Base-by-base conservation (phyloP, 1,140 invertebrate genomes). In the Colletes latitarsis region DNA sequence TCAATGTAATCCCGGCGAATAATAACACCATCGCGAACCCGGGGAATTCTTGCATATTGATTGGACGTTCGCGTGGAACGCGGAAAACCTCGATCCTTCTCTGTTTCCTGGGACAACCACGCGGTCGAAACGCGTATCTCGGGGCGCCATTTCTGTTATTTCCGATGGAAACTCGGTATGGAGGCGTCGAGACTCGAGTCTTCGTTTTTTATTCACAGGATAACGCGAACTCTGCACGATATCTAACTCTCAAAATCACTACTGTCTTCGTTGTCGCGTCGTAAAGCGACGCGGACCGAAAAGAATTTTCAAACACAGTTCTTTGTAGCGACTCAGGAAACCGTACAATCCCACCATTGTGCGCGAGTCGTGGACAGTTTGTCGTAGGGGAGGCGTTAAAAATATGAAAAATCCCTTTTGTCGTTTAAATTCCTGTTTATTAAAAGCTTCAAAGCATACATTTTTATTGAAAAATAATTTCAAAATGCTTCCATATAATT, bases 1-100 rank as follows among this genome's bases (percentile, higher is more conserved):
- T 79, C 77, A 79, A 79, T 73, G 70, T 73, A 57, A 79, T 79
- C 66, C 21, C 15, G 6, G 70, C 5, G 77, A 57, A 79, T 79
- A 79, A 79, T 79, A 79, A 73, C 39, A 10, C 10, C 21, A 41
- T 12, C n/a, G n/a, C 17, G 21, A 3, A 17, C 58, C 10, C 43
- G 39, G 1, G 30, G 39, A 43, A 78, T 72, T 21, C 41, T 73
- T 57, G 77, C 77, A 46, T 79, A 58, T 30, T 64, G 69, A 78
- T 78, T 78, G 60, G 68, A 72, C n/a, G 55, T n/a, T 10, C 58
- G 49, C 1, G 6, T 46, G 74, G 63, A 9, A 52, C 64, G 49
- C 64, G 74, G 74, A 77, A 77, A 58, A 58, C 64, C 76, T 43
- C 71, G 62, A 77, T 77, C 57, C 46, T 62, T 77, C 76, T 72